Conservation (phyloP, 2,888 invertebrate species). For the Vesta saturnalis region DNA sequence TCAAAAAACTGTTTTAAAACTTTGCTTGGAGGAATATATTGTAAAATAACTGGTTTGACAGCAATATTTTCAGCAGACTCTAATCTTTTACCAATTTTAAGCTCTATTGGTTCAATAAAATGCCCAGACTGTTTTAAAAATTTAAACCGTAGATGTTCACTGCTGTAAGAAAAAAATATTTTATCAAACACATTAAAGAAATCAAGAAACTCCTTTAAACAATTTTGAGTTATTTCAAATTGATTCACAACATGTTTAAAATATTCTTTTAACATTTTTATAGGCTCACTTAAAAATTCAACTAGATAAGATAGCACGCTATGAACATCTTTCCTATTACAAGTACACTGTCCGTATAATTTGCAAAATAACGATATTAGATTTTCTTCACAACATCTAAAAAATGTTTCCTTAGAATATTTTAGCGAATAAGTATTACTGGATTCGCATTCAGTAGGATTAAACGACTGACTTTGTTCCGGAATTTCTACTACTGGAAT, state of each 20-base stretch:
- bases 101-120: neutral
- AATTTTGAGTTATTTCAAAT: neutral
- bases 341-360: conserved; percentile 5
- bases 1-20: conserved; percentile 4
- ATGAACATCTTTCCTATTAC: neutral
- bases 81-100: neutral
- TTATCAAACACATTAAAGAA: conserved; percentile 1
- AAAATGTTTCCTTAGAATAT: neutral
- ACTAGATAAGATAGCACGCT: neutral
- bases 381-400: neutral
- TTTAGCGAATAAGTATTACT: neutral
- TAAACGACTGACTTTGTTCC: conserved; percentile 9
- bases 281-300: conserved; percentile 10
- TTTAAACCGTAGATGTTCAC: neutral
- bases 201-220: conserved; percentile 1
- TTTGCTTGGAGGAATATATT: neutral
- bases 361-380: conserved; percentile 3
- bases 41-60: neutral
- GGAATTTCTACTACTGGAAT: conserved; percentile 4
- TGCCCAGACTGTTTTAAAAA: neutral
- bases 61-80: neutral
- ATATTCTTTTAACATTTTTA: neutral
- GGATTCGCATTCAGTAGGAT: conserved; percentile 3
- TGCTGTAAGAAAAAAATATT: neutral
- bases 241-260: neutral